phyloP scores from a whole-genome alignment of 2,113 vertebrate genomes.

The Alectura lathami region DNA sequence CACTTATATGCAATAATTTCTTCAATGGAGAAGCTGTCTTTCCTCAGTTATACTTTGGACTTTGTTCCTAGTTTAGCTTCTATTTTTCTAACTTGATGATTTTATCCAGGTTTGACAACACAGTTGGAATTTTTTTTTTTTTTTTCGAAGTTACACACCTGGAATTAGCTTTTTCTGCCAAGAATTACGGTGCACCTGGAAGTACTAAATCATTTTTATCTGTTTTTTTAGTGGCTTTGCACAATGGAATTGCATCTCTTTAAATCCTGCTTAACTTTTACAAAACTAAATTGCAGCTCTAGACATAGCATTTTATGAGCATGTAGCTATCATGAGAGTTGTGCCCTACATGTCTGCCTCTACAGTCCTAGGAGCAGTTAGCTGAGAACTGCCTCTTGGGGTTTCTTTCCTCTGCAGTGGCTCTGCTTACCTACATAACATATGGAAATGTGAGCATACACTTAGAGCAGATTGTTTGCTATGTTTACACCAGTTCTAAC shows the following conservation, averaged over 20 bases:
- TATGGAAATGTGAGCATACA: conserved; percentile 78
- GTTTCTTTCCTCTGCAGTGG: conserved; percentile 60
- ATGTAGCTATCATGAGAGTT: not conserved
- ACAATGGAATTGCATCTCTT: conserved; percentile 56
- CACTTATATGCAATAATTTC: conserved; percentile 68
- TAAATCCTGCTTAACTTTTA: conserved; percentile 53
- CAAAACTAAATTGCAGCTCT: conserved; percentile 18
- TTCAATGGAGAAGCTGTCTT: conserved; percentile 55
- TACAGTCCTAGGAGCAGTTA: conserved; percentile 1
- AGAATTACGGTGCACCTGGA: conserved; percentile 78
- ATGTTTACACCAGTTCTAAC: conserved; percentile 82
- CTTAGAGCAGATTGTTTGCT: conserved; percentile 73
- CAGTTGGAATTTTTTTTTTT: not conserved
- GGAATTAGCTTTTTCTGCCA: conserved; percentile 78
- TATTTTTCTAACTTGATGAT: conserved; percentile 75
- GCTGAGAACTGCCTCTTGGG: conserved; percentile 43
- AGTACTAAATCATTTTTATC: conserved; percentile 79
- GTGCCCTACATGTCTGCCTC: conserved; percentile 34
- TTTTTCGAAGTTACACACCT: conserved; percentile 76
- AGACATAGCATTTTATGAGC: not conserved
- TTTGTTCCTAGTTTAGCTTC: conserved; percentile 70
- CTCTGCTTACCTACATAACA: conserved; percentile 75
- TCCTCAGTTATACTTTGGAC: conserved; percentile 50
- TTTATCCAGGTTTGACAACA: conserved; percentile 81
- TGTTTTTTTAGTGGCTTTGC: conserved; percentile 65